A percentile compares a stretch with the other conserved stretches of the same genome.
Conservation (phyloP, 2,888 invertebrate genomes). For the Latrodectus hesperus region DNA sequence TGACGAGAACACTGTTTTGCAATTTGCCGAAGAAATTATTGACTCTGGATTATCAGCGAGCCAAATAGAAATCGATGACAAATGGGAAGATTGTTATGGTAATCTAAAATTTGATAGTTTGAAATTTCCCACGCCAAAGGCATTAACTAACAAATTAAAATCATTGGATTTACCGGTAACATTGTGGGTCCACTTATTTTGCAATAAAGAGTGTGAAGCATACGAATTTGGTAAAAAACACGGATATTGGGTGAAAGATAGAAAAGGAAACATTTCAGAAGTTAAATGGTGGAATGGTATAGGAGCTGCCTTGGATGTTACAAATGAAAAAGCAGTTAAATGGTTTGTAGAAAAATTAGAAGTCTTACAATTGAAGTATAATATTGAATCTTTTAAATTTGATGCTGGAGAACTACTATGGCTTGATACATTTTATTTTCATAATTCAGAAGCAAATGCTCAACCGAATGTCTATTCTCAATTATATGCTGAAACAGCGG, state of each 20-base stretch:
- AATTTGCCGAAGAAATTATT: constrained; percentile 82
- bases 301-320: constrained; percentile 81
- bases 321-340: constrained; percentile 80
- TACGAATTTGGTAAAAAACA: constrained; percentile 72
- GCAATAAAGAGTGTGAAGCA: constrained; percentile 78
- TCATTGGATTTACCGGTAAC: constrained; percentile 83
- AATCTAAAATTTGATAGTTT: constrained; percentile 82
- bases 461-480: constrained; percentile 73
- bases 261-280: constrained; percentile 72
- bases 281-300: constrained; percentile 80
- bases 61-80: constrained; percentile 82
- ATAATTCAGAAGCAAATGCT: constrained; percentile 66
- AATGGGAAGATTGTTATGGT: constrained; percentile 91
- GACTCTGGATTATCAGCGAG: constrained; percentile 81
- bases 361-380: constrained; percentile 79
- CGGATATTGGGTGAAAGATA: constrained; percentile 77
- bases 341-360: constrained; percentile 76
- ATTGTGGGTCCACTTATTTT: constrained; percentile 91
- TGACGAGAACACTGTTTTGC: constrained; percentile 79
- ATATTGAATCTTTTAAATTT: constrained; percentile 86
- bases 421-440: constrained; percentile 78
- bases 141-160: constrained; percentile 79
- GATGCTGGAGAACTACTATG: constrained; percentile 87
- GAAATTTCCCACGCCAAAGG: constrained; percentile 83
- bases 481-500: constrained; percentile 71